Percentiles rank a stretch among this genome's conserved stretches.
These are phyloP conservation scores for Entomyzon cyanotis DNA, from an alignment of 2,113 vertebrate genomes.

Conservation along the genomic window DNA sequence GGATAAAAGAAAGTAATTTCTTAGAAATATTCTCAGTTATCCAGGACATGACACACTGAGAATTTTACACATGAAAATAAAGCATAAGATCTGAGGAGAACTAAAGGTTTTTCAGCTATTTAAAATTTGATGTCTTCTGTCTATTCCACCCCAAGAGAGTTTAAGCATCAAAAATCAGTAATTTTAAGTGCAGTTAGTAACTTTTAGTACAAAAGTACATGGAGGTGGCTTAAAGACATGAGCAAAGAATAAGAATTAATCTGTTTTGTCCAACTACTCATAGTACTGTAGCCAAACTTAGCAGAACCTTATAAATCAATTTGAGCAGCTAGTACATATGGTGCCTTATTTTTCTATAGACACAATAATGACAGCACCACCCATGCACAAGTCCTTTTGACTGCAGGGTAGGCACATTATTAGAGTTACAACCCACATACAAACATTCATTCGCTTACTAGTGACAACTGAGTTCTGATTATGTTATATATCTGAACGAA, in stretches of 20 bases:
- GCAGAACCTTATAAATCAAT: background rate
- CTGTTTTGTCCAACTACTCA: background rate
- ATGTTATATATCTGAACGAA: background rate
- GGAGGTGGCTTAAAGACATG: background rate
- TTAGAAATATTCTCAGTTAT: background rate
- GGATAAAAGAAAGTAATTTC: background rate
- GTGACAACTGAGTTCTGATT: background rate
- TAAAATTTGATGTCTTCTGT: background rate
- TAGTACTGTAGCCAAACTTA: background rate
- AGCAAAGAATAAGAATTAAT: background rate
- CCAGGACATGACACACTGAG: background rate
- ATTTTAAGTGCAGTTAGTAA: background rate
- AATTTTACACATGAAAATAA: background rate
- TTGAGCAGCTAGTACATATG: background rate
- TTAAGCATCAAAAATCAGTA: background rate
- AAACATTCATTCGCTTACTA: background rate
- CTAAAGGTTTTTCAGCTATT: background rate
- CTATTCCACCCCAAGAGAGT: background rate
- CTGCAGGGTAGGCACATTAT: background rate
- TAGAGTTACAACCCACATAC: background rate
- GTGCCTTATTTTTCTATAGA: background rate
- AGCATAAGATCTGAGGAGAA: background rate
- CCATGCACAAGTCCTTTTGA: background rate
- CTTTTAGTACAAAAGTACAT: background rate
- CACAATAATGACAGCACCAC: background rate